Evolutionary conservation across 1,140 invertebrate genomes (phyloP), one percentile per base, ranked within the genome.

Genomic region (Protaetia brevitarsis): DNA sequence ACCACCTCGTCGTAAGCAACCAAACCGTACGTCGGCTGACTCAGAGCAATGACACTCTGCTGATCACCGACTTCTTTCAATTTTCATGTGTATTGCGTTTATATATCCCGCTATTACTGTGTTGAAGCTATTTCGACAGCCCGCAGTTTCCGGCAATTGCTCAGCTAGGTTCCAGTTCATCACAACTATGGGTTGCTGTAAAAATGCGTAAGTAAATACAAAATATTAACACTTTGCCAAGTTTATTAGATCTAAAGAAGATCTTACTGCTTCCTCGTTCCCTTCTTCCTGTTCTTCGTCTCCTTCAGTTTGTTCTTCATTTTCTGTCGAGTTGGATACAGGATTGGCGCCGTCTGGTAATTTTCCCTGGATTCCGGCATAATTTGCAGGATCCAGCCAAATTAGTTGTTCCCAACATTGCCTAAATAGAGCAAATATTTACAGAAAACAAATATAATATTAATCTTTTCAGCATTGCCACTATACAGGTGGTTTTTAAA

Each of bases 131-230:
- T 80, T 85, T 77, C 86, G 88, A 77, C 86, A 92, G 64, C 77
- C 84, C 57, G 82, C 86, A 72, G 84, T 82, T 67, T 87, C 85
- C 0, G 95, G 94, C 66, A 98, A 79, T 79, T 89, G 92, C 69
- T 94, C 88, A 30, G 87, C 86, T 37, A 98, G 82, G 74, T 92
- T 95, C 94, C 94, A 98, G 70, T 94, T 91, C 87, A 97, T 94
- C 57, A 91, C 86, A 31, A 97, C 85, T 41, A 88, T 82, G 1
- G 85, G 82, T 85, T 91, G 74, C 70, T 64, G 31, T 45, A 19
- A 66, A 69, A 71, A 69, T 68, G 41, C 58, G 64, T 26, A 27
- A 11, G 5, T 21, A 16, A 13, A 34, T 8, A 34, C 29, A 7
- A 31, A 51, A 51, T 19, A 51, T 51, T 51, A 51, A 28, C 11